phyloP scores from a whole-genome alignment of 2,888 invertebrate genomes.

The Lasioglossum marginatum region DNA sequence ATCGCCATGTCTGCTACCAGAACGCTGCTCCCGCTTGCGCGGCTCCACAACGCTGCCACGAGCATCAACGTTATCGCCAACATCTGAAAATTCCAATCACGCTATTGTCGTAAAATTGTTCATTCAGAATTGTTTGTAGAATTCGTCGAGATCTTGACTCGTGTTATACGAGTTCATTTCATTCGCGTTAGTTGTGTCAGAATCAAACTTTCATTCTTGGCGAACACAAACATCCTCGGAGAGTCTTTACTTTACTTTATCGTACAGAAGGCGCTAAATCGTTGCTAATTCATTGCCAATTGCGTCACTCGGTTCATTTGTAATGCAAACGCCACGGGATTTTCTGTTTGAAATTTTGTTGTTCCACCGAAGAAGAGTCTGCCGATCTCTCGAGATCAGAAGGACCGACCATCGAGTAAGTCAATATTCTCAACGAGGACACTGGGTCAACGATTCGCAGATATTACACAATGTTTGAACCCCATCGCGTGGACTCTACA shows the following conservation, averaged over 20 bases:
- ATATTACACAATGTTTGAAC: slow-evolving; percentile 33
- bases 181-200: neutral
- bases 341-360: neutral
- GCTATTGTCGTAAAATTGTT: neutral
- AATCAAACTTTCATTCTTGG: neutral
- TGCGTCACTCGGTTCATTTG: neutral
- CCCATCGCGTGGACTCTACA: neutral
- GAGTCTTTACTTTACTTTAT: neutral
- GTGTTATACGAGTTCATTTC: neutral
- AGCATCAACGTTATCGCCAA: slow-evolving; percentile 52
- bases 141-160: neutral
- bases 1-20: slow-evolving; percentile 88
- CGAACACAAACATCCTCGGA: neutral
- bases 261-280: neutral
- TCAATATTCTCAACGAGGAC: slow-evolving; percentile 14
- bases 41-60: slow-evolving; percentile 58
- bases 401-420: neutral
- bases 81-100: slow-evolving; percentile 71
- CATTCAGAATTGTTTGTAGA: neutral
- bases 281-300: slow-evolving; percentile 1
- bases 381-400: neutral
- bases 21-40: slow-evolving; percentile 82
- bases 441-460: slow-evolving; percentile 31
- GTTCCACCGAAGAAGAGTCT: neutral
- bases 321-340: neutral